Percentiles rank a stretch among this genome's conserved stretches.
Conservation (phyloP, 2,113 vertebrate genomes). For the Oxygymnocypris stewartii region DNA sequence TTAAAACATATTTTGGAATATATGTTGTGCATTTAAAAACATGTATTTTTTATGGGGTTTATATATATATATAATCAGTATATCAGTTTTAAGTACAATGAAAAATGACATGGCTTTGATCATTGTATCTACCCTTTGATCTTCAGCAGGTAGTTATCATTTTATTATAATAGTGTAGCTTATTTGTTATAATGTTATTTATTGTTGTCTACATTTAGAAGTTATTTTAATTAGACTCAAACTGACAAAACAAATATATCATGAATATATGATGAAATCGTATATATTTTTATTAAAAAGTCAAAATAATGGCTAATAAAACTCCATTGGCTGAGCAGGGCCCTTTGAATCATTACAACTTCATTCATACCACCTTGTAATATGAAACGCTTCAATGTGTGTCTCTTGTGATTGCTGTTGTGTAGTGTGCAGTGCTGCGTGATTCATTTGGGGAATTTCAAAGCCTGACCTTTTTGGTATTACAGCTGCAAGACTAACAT, state of each 20-base stretch:
- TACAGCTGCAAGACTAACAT: not conserved
- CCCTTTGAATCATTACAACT: not conserved
- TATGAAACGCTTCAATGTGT: not conserved
- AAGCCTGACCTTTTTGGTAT: conserved; percentile 8
- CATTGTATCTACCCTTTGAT: too few relatives aligned
- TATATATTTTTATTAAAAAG: not conserved
- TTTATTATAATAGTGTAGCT: too few relatives aligned
- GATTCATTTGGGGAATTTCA: not conserved
- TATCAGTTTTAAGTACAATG: too few relatives aligned
- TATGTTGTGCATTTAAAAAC: too few relatives aligned
- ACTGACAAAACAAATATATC: too few relatives aligned
- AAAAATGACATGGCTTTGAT: too few relatives aligned
- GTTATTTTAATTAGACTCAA: not conserved
- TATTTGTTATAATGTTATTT: too few relatives aligned
- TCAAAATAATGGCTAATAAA: too few relatives aligned
- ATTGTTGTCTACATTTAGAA: not conserved
- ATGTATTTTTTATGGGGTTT: too few relatives aligned
- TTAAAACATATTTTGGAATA: too few relatives aligned
- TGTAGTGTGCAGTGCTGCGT: not conserved
- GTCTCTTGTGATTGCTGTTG: not conserved
- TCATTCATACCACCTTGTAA: not conserved
- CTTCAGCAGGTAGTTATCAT: too few relatives aligned
- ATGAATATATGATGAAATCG: not conserved
- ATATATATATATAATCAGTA: too few relatives aligned
- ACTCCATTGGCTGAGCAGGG: not conserved